These are phyloP conservation scores for Peromyscus maniculatus DNA, from an alignment of 2,113 vertebrate species.

Conservation along the genomic window DNA sequence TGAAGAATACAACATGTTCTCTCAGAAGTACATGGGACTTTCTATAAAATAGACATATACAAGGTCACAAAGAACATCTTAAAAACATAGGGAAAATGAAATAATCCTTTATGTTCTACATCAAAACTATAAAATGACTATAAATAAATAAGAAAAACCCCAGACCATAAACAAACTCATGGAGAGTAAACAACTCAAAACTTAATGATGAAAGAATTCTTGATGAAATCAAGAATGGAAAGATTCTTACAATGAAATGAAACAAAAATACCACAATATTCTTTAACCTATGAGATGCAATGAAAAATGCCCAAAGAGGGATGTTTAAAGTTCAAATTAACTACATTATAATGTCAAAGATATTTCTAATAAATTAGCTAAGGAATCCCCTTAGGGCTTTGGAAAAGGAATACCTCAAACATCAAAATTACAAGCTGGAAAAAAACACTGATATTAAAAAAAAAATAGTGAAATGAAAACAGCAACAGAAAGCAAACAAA, in stretches of 20 bases:
- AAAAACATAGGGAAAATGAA: neutral
- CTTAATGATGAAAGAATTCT: neutral
- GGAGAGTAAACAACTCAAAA: neutral
- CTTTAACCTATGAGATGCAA: neutral
- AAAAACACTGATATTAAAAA: neutral
- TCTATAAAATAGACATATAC: no score
- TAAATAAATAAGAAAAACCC: neutral
- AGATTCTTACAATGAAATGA: neutral
- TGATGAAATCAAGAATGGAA: neutral
- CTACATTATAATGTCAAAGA: neutral
- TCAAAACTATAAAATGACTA: neutral
- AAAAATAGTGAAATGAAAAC: neutral
- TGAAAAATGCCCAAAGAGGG: neutral
- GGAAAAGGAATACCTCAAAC: neutral
- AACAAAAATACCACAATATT: neutral
- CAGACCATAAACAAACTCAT: neutral
- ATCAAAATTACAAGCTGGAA: neutral
- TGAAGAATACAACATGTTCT: no score
- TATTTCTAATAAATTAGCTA: neutral
- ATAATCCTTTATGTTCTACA: neutral
- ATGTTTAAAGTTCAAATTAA: neutral
- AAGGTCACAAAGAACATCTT: neutral
- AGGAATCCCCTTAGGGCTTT: neutral
- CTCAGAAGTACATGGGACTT: no score
- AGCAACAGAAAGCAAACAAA: neutral